Base-by-base conservation (phyloP, 2,113 vertebrate genomes). In the Rhinopomastus cyanomelas region DNA sequence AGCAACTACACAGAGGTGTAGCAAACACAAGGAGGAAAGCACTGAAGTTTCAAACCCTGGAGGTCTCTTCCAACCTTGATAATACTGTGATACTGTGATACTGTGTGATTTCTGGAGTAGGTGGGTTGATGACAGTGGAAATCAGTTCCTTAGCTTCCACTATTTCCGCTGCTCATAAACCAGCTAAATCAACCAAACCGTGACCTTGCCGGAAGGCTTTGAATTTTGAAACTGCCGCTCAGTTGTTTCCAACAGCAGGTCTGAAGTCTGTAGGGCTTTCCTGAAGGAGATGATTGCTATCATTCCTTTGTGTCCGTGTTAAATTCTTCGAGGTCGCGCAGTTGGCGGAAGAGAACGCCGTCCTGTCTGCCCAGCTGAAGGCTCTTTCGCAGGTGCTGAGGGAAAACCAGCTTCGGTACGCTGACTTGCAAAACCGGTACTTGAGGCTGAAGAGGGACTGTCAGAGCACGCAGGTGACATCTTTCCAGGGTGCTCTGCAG, bases 301-400 rank as follows among this genome's bases (percentile, higher is more conserved):
- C 27, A 37, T 67, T 42, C 49, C 7, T 53, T 85, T 37, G 5
- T 62, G 57, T 42, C 21, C 30, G 3, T 62, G 17, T 23, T 44
- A 13, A 17, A 82, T 74, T 52, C 36, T 85, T 80, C 39, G 76
- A 98, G 98, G 91, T 98, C 62, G 96, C 98, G 95, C 98, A 98
- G 95, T 93, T 95, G 3, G 71, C 96, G 44, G 97, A 98, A 92
- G 98, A 98, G 96, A 98, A 98, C 66, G 91, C 91, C 16, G 73
- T 96, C 0, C 90, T 98, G 23, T 96, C 97, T 25, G 94, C 96
- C 69, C 98, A 98, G 92, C 64, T 99, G 71, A 98, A 97, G 82
- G 73, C 94, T 1, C 95, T 98, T 8, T 98, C 98, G 7, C 98
- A 98, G 87, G 97, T 97, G 16, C 95, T 99, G 39, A 97, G 96